Evolutionary conservation across 2,888 invertebrate genomes (phyloP).

Genomic region (Branchipolynoe longqiensis): DNA sequence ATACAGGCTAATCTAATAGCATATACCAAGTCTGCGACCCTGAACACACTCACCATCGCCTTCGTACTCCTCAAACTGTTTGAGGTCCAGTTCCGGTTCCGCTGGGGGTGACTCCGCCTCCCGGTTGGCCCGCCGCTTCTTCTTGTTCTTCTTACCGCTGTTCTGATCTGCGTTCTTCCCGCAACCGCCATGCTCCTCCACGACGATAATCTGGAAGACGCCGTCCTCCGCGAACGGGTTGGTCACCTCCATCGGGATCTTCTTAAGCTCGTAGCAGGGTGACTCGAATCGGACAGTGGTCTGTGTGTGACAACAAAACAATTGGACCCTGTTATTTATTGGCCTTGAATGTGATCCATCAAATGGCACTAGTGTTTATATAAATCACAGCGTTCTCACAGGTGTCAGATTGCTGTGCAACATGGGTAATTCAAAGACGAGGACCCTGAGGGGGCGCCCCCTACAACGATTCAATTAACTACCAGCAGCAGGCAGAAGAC

Average conservation of each 20-base stretch:
- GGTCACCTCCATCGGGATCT: conserved; percentile 74
- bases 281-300: conserved; percentile 76
- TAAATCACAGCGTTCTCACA: too few relatives aligned
- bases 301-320: too few relatives aligned
- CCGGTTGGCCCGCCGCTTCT: conserved; percentile 75
- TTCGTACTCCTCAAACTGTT: conserved; percentile 22
- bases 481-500: too few relatives aligned
- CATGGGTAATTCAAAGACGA: too few relatives aligned
- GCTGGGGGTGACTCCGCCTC: conserved; percentile 63
- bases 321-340: too few relatives aligned
- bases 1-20: too few relatives aligned
- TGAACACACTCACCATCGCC: conserved; percentile 11
- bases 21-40: too few relatives aligned
- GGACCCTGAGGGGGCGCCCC: too few relatives aligned
- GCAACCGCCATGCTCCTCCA: conserved; percentile 71
- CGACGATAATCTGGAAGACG: conserved; percentile 77
- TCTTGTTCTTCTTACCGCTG: conserved; percentile 70
- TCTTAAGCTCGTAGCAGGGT: conserved; percentile 79
- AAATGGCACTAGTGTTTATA: too few relatives aligned
- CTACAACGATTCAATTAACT: too few relatives aligned
- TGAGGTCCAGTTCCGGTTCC: not conserved
- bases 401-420: too few relatives aligned
- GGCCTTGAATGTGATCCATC: too few relatives aligned
- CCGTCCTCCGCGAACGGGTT: conserved; percentile 80
- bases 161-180: conserved; percentile 36